Evolutionary conservation across 2,888 invertebrate species (phyloP).

Genomic region (Mycogona germanica): DNA sequence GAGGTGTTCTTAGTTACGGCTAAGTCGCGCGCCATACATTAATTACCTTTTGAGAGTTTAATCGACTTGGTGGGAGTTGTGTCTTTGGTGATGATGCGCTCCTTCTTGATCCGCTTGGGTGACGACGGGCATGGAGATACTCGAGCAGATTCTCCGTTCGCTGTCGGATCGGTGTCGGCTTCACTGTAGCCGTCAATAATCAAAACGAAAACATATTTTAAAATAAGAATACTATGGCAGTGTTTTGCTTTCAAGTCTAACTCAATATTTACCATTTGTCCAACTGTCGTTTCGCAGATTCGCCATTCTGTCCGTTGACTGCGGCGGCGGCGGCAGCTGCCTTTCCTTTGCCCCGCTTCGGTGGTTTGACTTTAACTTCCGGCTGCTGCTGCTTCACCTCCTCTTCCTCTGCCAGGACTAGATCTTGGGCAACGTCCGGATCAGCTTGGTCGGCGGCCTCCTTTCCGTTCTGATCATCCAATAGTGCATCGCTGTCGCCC

Average conservation of each 20-base stretch:
- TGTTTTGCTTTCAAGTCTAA: too few species aligned
- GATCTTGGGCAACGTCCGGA: not conserved
- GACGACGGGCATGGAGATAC: not conserved
- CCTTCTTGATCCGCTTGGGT: slow-evolving; percentile 6
- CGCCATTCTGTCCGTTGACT: not conserved
- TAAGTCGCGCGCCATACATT: too few species aligned
- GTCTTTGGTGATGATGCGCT: not conserved
- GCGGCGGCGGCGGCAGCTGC: too few species aligned
- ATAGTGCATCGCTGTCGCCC: not conserved
- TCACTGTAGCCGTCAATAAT: not conserved
- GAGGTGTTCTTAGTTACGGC: too few species aligned
- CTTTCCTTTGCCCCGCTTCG: too few species aligned
- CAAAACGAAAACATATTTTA: too few species aligned
- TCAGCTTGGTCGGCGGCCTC: not conserved
- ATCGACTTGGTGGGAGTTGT: not conserved
- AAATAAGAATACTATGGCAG: not conserved
- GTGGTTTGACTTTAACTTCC: not conserved
- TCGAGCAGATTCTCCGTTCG: too few species aligned
- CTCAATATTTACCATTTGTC: not conserved
- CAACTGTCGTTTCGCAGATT: not conserved
- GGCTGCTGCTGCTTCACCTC: too few species aligned
- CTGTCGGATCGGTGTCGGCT: too few species aligned
- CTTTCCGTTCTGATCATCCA: too few species aligned
- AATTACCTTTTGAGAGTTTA: not conserved
- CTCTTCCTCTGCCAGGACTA: too few species aligned